Percentiles rank a stretch among this genome's conserved stretches.
phyloP scores from a whole-genome alignment of 2,888 invertebrate genomes.

The Lucinisca nassula region DNA sequence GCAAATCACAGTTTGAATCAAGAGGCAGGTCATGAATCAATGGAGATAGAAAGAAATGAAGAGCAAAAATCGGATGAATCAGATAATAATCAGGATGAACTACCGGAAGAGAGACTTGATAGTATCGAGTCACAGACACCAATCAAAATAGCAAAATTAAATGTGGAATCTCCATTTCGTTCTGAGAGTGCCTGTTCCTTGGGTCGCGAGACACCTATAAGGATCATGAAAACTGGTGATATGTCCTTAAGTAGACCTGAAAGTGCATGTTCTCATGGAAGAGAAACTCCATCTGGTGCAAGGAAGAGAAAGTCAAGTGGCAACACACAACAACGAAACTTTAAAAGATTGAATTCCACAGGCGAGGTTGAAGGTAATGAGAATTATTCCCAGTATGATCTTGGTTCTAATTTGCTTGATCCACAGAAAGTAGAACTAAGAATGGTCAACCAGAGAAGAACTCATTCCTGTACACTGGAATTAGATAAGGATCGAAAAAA shows the following conservation, averaged over 20 bases:
- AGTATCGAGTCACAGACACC: slow-evolving; percentile 57
- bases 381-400: slow-evolving; percentile 1
- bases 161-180: slow-evolving; percentile 63
- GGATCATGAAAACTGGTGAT: slow-evolving; percentile 42
- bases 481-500: slow-evolving; percentile 47
- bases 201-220: slow-evolving; percentile 61
- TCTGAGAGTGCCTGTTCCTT: slow-evolving; percentile 69
- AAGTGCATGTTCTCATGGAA: slow-evolving; percentile 71
- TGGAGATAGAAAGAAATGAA: not conserved
- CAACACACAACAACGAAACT: slow-evolving; percentile 42
- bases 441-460: slow-evolving; percentile 46
- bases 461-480: slow-evolving; percentile 71
- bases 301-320: slow-evolving; percentile 73
- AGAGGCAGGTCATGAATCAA: not conserved
- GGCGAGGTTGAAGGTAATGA: slow-evolving; percentile 68
- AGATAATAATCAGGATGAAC: not conserved
- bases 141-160: slow-evolving; percentile 61
- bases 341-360: slow-evolving; percentile 70
- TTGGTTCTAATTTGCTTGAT: slow-evolving; percentile 43
- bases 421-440: slow-evolving; percentile 6
- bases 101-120: slow-evolving; percentile 48
- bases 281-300: slow-evolving; percentile 73
- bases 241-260: slow-evolving; percentile 63
- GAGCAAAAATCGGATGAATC: not conserved
- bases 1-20: not conserved